Base-by-base conservation (phyloP, 2,113 vertebrate genomes). In the Antidorcas marsupialis region DNA sequence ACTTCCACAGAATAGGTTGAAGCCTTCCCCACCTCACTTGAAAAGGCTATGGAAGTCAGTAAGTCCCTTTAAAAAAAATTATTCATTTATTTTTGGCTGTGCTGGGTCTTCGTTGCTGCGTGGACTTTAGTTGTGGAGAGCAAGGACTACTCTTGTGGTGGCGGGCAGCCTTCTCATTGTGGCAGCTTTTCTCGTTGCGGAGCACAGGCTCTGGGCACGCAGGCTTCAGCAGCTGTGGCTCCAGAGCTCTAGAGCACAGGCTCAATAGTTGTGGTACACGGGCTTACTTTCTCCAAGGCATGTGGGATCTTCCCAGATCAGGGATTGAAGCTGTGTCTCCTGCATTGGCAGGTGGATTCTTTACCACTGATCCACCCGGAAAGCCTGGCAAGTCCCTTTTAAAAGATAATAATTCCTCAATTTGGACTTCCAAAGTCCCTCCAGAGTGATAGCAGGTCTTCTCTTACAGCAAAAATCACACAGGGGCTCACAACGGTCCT, bases 261-360 rank as follows among this genome's bases (percentile, higher is more conserved):
- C 36, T 43, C 71, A 7, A 2, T 1, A 43, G 71, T 7, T 15
- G 39, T 15, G 23, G 12, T 0, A 0, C 36, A 25, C 0, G 0
- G 23, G 71, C 23, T 43, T 43, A 76, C 23, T 43, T 15, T 13
- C 71, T 15, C 39, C 39, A 76, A 76, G 71, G 23, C 36, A 27
- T 3, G 23, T 43, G 19, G 39, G 39, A 5, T 27, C 39, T 27
- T 27, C 71, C 71, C 39, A 43, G 39, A 23, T 43, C 71, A 43
- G 39, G 39, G 23, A 76, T 1, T 15, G 23, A 15, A 76, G 71
- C 39, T 15, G 39, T 76, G 39, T 76, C 71, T 43, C 71, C 71
- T 27, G 23, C 39, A 76, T 27, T 43, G 23, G 71, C 39, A 43
- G 39, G 71, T 43, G 36, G 36, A 43, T 27, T 43, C 39, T 76